Base-by-base conservation (phyloP, 2,113 vertebrate genomes). In the Chaetura pelagica region DNA sequence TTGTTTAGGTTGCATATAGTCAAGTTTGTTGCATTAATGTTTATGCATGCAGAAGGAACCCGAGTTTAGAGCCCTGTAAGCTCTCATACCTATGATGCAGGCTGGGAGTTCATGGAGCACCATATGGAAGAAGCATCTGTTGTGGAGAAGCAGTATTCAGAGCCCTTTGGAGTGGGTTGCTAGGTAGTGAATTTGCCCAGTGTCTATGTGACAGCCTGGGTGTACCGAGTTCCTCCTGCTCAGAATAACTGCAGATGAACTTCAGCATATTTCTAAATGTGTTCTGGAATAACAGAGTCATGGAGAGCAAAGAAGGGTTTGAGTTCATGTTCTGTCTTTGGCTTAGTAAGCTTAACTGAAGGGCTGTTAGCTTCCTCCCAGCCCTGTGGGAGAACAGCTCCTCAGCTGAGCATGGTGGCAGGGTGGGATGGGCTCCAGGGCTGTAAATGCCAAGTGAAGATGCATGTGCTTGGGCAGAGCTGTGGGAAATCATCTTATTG, bases 71-170 rank as follows among this genome's bases (percentile, higher is more conserved):
- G 91, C 86, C 71, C 3, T 34, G 0, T 6, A 27, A 66, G 63
- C 76, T 84, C 49, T 51, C 8, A 54, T 77, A 94, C 82, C 79
- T 93, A 7, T 52, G 78, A 32, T 0, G 1, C 52, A 58, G 79
- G 44, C 76, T 72, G 75, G 49, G 40, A 52, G 44, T 32, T 92
- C 57, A 18, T 73, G 49, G 49, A 90, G 54, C 76, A 75, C 85
- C 92, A 95, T 88, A 94, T 83, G 96, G 92, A 51, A 40, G 87
- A 77, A 77, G 90, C 93, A 84, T 95, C 92, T 96, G 90, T 48
- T 71, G 12, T 0, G 23, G 62, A 86, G 81, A 75, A 79, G 57
- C 35, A 22, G 30, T 15, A n/a, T 34, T 78, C 32, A 30, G 40
- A 85, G 67, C 42, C 44, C 71, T 62, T n/a, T n/a, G 30, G 84